Conservation (phyloP, 2,888 invertebrate genomes). For the Shargacucullia verbasci region DNA sequence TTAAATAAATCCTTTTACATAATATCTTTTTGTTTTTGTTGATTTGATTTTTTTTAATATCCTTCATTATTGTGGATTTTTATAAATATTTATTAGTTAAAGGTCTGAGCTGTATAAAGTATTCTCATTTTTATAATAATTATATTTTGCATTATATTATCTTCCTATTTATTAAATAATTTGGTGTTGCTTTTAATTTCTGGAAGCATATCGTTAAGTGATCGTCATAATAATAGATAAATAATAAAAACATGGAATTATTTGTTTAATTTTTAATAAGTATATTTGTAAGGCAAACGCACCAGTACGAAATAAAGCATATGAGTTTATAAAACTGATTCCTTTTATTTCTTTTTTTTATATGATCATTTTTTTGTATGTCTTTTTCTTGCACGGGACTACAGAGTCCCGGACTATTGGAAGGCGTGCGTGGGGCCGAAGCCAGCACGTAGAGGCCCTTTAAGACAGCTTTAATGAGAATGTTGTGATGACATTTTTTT, state of each 20-base stretch:
- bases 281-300: constrained; percentile 87
- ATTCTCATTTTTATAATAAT: constrained; percentile 54
- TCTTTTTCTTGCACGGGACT: no score
- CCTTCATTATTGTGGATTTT: constrained; percentile 10
- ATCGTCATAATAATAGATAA: constrained; percentile 76
- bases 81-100: constrained; percentile 48
- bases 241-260: constrained; percentile 65
- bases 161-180: constrained; percentile 69
- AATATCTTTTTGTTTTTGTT: not conserved
- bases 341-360: constrained; percentile 11
- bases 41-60: not conserved
- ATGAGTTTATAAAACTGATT: constrained; percentile 80
- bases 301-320: constrained; percentile 89
- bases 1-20: not conserved
- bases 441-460: no score
- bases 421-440: no score
- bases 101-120: constrained; percentile 56
- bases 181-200: constrained; percentile 73
- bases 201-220: constrained; percentile 83
- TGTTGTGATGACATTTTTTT: no score
- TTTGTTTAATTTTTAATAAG: constrained; percentile 81
- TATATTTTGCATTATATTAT: constrained; percentile 56
- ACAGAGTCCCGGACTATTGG: no score
- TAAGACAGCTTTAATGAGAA: no score
- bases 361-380: no score